Base-by-base conservation (phyloP, 1,140 invertebrate genomes). In the Meloidogyne floridensis region DNA sequence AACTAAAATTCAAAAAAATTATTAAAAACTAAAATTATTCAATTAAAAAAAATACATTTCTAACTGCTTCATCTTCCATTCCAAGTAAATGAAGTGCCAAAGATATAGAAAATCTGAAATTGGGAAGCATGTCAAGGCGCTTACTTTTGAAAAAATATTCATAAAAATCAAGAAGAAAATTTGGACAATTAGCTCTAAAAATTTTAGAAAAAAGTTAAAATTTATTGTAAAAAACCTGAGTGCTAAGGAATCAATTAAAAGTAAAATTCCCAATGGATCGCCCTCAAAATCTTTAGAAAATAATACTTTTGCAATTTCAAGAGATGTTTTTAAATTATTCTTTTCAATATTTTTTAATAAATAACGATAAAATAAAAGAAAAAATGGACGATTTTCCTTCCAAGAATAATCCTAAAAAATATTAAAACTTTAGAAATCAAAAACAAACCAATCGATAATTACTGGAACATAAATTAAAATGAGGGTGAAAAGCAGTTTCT, bases 51-150 rank as follows among this genome's bases (percentile, higher is more conserved):
- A 54, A 32, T 53, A 71, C 75, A 43, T 87, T 80, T 71, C 81
- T 20, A 9, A 59, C n/a, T 8, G 59, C 75, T 53, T 83, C n/a
- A 8, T 71, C 69, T 9, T 72, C 81, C n/a, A 20, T n/a, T 65
- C 59, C 72, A 20, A 87, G 20, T 9, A 72, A 77, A 65, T 74
- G 56, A 65, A 87, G 81, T 11, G 84, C 85, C 81, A 87, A 81
- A 11, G 84, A 76, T 13, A 82, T 56, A 51, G 82, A 85, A 20
- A 84, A 85, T 32, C 84, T 54, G 13, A 84, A 87, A 70, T 86
- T 85, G n/a, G 84, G 84, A 15, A 85, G 72, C 72, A 87, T 65
- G 56, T 87, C 82, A 80, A 87, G 74, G 51, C 86, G 86, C 20
- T 74, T 72, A 47, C 73, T 20, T 11, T 85, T 43, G 53, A 85